Conservation (phyloP, 53 echinoderm and acorn worm genomes). For the Crossaster papposus region DNA sequence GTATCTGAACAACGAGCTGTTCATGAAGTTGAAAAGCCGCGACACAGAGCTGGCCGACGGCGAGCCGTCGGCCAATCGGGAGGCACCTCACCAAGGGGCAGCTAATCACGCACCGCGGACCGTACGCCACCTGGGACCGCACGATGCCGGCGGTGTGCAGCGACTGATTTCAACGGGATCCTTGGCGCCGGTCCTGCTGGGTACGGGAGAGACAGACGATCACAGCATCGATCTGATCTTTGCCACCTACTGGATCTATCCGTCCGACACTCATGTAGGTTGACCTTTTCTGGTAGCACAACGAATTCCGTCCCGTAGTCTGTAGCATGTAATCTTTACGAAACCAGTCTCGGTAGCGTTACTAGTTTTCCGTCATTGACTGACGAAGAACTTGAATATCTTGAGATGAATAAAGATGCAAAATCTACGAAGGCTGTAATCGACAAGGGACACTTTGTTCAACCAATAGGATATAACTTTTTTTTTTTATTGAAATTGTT, state of each 20-base stretch:
- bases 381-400: too few relatives aligned
- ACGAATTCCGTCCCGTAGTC: background rate
- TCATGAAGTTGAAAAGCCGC: background rate
- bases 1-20: background rate
- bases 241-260: conserved; percentile 96
- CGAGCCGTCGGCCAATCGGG: conserved; percentile 6
- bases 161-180: conserved; percentile 84
- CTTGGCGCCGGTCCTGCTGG: conserved; percentile 72
- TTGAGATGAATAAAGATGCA: too few relatives aligned
- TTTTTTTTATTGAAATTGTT: background rate
- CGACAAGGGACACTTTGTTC: too few relatives aligned
- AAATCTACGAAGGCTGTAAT: too few relatives aligned
- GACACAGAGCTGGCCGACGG: background rate
- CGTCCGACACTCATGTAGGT: conserved; percentile 68
- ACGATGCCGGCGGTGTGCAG: conserved; percentile 90
- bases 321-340: too few relatives aligned
- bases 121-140: conserved; percentile 79
- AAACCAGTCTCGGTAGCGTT: too few relatives aligned
- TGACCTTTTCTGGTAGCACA: too few relatives aligned
- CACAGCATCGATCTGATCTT: conserved; percentile 91
- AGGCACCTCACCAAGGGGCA: background rate
- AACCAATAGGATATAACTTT: too few relatives aligned
- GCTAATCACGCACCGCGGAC: background rate
- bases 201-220: conserved; percentile 23
- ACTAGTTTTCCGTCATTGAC: too few relatives aligned